These are phyloP conservation scores for Tinea semifulvella DNA, from an alignment of 2,888 invertebrate species.

Conservation along the genomic window DNA sequence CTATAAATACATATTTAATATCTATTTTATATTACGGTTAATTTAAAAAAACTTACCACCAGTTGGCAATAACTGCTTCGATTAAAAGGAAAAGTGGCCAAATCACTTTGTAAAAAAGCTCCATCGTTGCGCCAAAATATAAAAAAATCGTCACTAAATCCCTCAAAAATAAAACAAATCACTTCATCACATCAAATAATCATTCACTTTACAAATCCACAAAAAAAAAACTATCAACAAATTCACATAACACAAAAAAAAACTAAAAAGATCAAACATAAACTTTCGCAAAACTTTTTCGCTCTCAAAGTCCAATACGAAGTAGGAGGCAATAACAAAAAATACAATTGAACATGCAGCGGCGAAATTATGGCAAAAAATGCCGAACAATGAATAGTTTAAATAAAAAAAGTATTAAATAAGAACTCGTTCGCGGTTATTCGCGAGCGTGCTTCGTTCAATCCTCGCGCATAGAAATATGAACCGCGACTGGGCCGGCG, in stretches of 20 bases:
- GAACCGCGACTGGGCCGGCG: conserved; percentile 62
- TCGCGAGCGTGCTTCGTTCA: conserved; percentile 33
- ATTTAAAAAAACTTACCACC: conserved; percentile 46
- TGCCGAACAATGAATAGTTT: background rate
- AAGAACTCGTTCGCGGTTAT: background rate
- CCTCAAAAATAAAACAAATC: background rate
- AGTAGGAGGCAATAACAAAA: background rate
- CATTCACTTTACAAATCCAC: conserved; percentile 23
- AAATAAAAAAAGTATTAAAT: background rate
- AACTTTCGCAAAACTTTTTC: conserved; percentile 21
- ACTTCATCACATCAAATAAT: background rate
- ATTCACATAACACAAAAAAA: conserved; percentile 25
- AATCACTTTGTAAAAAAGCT: conserved; percentile 52
- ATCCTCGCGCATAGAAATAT: conserved; percentile 57
- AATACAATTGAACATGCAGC: background rate
- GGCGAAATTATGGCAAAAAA: background rate
- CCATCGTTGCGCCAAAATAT: conserved; percentile 29
- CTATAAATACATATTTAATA: too few relatives aligned
- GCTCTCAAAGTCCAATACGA: too few relatives aligned
- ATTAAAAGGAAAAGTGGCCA: conserved; percentile 41
- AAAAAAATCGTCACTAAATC: conserved; percentile 1
- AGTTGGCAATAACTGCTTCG: conserved; percentile 47
- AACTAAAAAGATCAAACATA: conserved; percentile 23
- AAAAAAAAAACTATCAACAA: conserved; percentile 26
- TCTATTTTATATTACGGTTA: conserved; percentile 1